These are phyloP conservation scores for Macaria notata DNA, from an alignment of 2,888 invertebrate species.

Conservation along the genomic window DNA sequence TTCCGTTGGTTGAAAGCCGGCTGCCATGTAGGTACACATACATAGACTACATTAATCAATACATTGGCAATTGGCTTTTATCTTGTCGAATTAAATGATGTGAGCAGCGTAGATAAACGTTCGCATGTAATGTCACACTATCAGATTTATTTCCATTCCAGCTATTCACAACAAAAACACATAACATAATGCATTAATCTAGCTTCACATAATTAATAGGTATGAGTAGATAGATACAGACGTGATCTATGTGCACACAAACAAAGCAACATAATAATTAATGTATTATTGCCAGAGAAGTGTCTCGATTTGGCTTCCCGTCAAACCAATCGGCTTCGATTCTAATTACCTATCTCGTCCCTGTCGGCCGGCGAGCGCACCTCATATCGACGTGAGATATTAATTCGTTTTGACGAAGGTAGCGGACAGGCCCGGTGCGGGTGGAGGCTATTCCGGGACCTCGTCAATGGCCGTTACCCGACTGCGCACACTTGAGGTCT, in stretches of 20 bases:
- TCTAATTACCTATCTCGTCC: slow-evolving; percentile 8
- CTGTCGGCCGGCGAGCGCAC: slow-evolving; percentile 1
- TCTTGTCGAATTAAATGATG: slow-evolving; percentile 5
- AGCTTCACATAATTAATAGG: slow-evolving; percentile 3
- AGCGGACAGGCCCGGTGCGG: not conserved
- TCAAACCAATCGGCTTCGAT: slow-evolving; percentile 18
- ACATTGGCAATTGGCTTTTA: slow-evolving; percentile 13
- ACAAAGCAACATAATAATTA: slow-evolving; percentile 19
- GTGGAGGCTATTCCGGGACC: not conserved
- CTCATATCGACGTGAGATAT: slow-evolving; percentile 8
- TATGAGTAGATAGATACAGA: not conserved
- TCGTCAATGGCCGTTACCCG: slow-evolving; percentile 1
- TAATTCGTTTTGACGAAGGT: slow-evolving; percentile 17
- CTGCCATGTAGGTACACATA: too few species aligned
- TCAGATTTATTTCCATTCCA: slow-evolving; percentile 19
- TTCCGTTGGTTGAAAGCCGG: too few species aligned
- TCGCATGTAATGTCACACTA: slow-evolving; percentile 6
- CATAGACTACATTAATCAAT: not conserved
- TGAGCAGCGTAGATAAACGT: slow-evolving; percentile 8
- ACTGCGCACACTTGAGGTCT: not conserved
- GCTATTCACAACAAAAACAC: slow-evolving; percentile 13
- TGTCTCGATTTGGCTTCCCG: slow-evolving; percentile 27
- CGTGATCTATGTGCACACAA: not conserved
- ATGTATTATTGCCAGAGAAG: slow-evolving; percentile 19
- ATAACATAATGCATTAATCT: slow-evolving; percentile 19